Percentiles rank a stretch among this genome's conserved stretches.
phyloP scores from a whole-genome alignment of 2,888 invertebrate genomes.

The Dasysyrphus albostriatus region DNA sequence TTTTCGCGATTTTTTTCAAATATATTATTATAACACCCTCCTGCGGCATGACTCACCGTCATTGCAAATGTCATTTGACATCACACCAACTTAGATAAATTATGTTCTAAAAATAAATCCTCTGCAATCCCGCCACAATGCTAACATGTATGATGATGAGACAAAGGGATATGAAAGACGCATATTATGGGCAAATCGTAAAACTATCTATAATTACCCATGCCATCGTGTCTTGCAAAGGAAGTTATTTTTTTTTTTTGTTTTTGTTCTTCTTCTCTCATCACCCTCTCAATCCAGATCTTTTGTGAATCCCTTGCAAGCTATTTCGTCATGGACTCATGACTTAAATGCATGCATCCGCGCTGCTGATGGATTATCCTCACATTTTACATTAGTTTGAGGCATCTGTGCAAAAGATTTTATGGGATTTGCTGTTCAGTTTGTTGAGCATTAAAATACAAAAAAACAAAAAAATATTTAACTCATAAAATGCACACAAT shows the following conservation, averaged over 20 bases:
- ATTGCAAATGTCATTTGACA: neutral
- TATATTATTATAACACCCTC: neutral
- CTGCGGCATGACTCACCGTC: neutral
- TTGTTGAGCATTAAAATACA: conserved; percentile 29
- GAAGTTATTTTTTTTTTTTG: neutral
- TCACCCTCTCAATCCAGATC: neutral
- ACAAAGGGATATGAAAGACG: conserved; percentile 9
- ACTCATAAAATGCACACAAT: conserved; percentile 56
- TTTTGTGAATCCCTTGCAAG: neutral
- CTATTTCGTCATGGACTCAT: neutral
- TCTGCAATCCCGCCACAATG: neutral
- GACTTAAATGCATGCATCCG: neutral
- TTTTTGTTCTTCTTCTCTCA: neutral
- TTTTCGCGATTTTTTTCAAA: neutral
- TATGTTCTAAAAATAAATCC: conserved; percentile 2
- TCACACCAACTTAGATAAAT: neutral
- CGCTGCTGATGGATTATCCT: conserved; percentile 32
- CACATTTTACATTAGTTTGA: conserved; percentile 30
- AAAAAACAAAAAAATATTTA: conserved; percentile 15
- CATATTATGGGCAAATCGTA: conserved; percentile 11
- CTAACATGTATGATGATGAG: neutral
- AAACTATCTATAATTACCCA: conserved; percentile 18
- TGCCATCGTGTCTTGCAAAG: conserved; percentile 1
- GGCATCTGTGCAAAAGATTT: conserved; percentile 20
- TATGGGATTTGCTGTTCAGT: conserved; percentile 23